Evolutionary conservation across 1,140 invertebrate species (phyloP).

Genomic region (Drosophila tropicalis): DNA sequence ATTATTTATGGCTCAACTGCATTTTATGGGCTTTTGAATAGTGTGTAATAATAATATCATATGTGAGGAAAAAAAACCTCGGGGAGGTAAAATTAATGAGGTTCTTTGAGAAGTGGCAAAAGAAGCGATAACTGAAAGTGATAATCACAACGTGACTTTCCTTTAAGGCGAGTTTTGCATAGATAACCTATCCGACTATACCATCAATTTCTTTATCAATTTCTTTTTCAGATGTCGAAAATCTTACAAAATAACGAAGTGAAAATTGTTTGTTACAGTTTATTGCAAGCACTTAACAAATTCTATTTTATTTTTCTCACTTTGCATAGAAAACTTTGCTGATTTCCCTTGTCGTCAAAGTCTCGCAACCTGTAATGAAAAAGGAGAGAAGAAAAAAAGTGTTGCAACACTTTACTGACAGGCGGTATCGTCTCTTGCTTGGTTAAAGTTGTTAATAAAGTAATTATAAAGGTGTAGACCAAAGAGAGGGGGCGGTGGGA

Average conservation of each 20-base stretch:
- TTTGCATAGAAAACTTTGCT: slow-evolving; percentile 53
- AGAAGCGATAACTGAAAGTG: no score
- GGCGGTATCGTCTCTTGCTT: not conserved
- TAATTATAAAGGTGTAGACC: slow-evolving; percentile 43
- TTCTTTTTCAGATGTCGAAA: no score
- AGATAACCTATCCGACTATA: no score
- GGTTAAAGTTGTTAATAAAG: slow-evolving; percentile 37
- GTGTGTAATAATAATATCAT: slow-evolving; percentile 5
- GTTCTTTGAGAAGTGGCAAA: not conserved
- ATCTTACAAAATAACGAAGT: no score
- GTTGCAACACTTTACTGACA: slow-evolving; percentile 21
- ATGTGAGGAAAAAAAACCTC: not conserved
- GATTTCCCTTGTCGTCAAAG: slow-evolving; percentile 26
- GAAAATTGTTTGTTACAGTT: no score
- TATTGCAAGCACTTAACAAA: no score
- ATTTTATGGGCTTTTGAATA: slow-evolving; percentile 17
- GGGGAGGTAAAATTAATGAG: not conserved
- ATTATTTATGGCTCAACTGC: slow-evolving; percentile 17
- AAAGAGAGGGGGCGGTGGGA: not conserved
- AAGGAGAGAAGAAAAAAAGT: not conserved
- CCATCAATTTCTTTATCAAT: no score
- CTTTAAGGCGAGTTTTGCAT: no score
- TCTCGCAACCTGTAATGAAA: slow-evolving; percentile 11
- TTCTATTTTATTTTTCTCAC: slow-evolving; percentile 1
- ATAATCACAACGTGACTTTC: no score